Evolutionary conservation across 2,888 invertebrate species (phyloP).

Genomic region (Spialia ferax): DNA sequence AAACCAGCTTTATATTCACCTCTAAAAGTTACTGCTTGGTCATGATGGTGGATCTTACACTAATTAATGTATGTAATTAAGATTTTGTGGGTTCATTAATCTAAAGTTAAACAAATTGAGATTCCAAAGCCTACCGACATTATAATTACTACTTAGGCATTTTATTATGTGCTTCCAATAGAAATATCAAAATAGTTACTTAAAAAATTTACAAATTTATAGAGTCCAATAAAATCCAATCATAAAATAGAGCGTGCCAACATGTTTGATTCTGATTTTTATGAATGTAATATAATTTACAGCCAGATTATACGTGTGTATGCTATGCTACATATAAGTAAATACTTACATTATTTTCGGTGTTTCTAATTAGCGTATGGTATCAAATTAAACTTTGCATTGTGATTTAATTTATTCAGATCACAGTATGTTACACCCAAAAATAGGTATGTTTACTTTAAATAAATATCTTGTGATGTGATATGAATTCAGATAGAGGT

Average conservation of each 20-base stretch:
- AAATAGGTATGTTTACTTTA: too few relatives aligned
- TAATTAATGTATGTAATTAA: not conserved
- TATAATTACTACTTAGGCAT: not conserved
- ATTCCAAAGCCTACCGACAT: not conserved
- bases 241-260: constrained; percentile 4
- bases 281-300: constrained; percentile 6
- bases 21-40: not conserved
- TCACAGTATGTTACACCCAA: too few relatives aligned
- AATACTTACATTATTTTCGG: too few relatives aligned
- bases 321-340: not conserved
- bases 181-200: not conserved
- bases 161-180: not conserved
- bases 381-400: not conserved
- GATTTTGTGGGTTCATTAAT: not conserved
- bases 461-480: too few relatives aligned
- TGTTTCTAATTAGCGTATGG: not conserved
- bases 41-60: not conserved
- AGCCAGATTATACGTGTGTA: not conserved
- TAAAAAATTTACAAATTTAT: not conserved
- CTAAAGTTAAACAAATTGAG: not conserved
- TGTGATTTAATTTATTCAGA: not conserved
- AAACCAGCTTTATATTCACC: too few relatives aligned
- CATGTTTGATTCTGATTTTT: not conserved
- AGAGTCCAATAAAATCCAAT: not conserved
- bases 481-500: too few relatives aligned